These are phyloP conservation scores for Lepilemur ruficaudatus DNA, from an alignment of 2,797 vertebrate genomes.

Conservation along the genomic window DNA sequence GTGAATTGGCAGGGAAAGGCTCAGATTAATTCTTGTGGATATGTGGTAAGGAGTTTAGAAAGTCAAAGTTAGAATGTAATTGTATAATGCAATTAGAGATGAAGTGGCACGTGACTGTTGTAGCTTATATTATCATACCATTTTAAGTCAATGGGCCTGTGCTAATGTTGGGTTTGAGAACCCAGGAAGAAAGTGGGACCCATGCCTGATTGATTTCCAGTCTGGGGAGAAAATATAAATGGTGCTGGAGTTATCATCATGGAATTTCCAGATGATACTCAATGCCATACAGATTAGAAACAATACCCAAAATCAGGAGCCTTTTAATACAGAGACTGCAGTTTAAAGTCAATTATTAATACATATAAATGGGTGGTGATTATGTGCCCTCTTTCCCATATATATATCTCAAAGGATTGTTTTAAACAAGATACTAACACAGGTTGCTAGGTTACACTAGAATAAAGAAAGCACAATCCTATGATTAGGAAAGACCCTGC, in stretches of 20 bases:
- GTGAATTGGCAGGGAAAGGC: neutral
- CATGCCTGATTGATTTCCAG: neutral
- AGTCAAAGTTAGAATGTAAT: neutral
- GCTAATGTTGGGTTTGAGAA: neutral
- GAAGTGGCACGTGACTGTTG: neutral
- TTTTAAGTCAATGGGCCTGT: neutral
- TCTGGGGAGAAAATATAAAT: conserved; percentile 1
- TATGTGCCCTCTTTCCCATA: neutral
- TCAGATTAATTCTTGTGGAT: neutral
- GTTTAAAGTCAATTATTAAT: neutral
- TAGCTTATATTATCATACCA: neutral
- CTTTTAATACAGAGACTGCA: neutral
- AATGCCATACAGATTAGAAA: neutral
- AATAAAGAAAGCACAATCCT: neutral
- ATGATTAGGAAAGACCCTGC: neutral
- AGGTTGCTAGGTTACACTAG: neutral
- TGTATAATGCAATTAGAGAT: neutral
- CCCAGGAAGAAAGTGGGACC: neutral
- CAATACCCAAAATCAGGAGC: neutral
- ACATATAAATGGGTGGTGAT: neutral
- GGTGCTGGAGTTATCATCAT: neutral
- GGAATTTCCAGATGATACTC: neutral
- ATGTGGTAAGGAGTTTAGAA: neutral
- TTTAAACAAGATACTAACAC: neutral
- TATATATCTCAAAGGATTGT: neutral